These are phyloP conservation scores for Oxycera nigricornis DNA, from an alignment of 2,888 invertebrate species.

Conservation along the genomic window DNA sequence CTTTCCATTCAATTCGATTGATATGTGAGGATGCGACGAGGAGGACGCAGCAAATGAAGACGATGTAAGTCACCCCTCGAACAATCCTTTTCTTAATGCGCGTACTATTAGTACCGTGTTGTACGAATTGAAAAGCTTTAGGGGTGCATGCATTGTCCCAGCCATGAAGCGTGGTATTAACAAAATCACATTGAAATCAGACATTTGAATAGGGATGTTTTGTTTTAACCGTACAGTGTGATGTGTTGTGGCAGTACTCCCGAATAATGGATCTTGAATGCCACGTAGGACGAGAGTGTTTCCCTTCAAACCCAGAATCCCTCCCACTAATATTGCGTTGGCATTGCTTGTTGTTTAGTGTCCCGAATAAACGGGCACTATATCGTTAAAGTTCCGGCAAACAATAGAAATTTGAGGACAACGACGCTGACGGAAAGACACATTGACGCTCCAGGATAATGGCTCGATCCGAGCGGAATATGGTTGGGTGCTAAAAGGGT, in stretches of 20 bases:
- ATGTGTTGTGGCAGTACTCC: no score
- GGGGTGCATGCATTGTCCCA: conserved; percentile 37
- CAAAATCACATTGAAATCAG: conserved; percentile 42
- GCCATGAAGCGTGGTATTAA: conserved; percentile 10
- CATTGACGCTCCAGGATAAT: conserved; percentile 35
- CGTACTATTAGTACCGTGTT: conserved; percentile 46
- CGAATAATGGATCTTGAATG: no score
- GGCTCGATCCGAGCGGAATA: conserved; percentile 7
- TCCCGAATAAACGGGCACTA: no score
- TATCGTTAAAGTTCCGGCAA: not conserved
- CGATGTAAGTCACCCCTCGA: conserved; percentile 16
- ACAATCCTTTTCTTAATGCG: conserved; percentile 38
- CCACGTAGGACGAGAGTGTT: no score
- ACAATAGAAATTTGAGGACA: conserved; percentile 16
- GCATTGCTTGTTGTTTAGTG: no score
- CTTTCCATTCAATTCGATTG: not conserved
- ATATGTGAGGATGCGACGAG: conserved; percentile 11
- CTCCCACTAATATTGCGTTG: no score
- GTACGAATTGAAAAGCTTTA: conserved; percentile 45
- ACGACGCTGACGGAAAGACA: conserved; percentile 35
- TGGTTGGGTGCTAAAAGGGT: conserved; percentile 45
- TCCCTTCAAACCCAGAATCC: no score
- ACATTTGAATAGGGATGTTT: conserved; percentile 32
- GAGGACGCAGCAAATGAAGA: not conserved
- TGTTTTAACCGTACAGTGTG: conserved; percentile 10